Evolutionary conservation across 1,140 invertebrate species (phyloP), one percentile per base, ranked within the genome.

Genomic region (Pristionchus pacificus): DNA sequence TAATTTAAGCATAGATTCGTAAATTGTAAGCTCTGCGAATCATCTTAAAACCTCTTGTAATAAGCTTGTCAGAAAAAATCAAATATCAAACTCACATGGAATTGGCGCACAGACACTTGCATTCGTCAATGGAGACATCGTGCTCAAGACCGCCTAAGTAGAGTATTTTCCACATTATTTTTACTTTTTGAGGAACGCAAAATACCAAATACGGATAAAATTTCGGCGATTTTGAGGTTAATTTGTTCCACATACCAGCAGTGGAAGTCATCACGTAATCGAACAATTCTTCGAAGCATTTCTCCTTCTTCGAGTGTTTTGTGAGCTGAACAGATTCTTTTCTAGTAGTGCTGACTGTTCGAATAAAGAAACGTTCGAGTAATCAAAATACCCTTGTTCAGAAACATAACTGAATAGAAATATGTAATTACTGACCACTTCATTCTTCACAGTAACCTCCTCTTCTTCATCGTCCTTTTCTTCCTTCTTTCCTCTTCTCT

Each of bases 131-230:
- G 10, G 76, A 65, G 19, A 82, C 78, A 33, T 82, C 77, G 30
- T 77, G 78, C 60, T 82, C 80, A 0, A 82, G 63, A 25, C 82
- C 82, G 19, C 77, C 81, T n/a, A n/a, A n/a, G n/a, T n/a, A n/a
- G n/a, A n/a, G n/a, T n/a, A n/a, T n/a, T n/a, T n/a, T n/a, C n/a
- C n/a, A n/a, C n/a, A n/a, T n/a, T n/a, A n/a, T n/a, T n/a, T n/a
- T n/a, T n/a, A n/a, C n/a, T n/a, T n/a, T n/a, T n/a, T n/a, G n/a
- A n/a, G n/a, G n/a, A n/a, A n/a, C n/a, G n/a, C n/a, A n/a, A n/a
- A n/a, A n/a, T n/a, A n/a, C n/a, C n/a, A n/a, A n/a, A n/a, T n/a
- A n/a, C n/a, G n/a, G n/a, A n/a, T n/a, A n/a, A n/a, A n/a, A n/a
- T n/a, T n/a, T n/a, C n/a, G n/a, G n/a, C n/a, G n/a, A n/a, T n/a